Percentiles rank a stretch among this genome's conserved stretches.
Conservation (phyloP, 2,113 vertebrate genomes). For the Tragelaphus strepsiceros region DNA sequence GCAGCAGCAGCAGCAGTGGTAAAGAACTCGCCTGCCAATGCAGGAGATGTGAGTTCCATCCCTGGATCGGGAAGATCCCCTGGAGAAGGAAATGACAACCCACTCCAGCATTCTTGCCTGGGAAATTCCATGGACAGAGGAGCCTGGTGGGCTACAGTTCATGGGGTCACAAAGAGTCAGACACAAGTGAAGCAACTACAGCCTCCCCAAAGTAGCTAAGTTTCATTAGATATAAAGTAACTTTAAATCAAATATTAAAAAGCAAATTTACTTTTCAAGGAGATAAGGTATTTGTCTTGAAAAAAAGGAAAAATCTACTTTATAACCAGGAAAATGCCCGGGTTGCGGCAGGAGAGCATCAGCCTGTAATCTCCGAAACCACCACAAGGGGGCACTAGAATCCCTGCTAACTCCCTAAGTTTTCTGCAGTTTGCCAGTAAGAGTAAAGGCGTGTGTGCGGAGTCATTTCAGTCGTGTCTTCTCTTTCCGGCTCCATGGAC, state of each 20-base stretch:
- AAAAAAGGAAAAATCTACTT: not conserved
- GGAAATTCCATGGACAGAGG: not conserved
- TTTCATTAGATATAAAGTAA: not conserved
- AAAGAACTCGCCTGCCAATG: not conserved
- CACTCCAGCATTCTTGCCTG: not conserved
- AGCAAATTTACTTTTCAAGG: not conserved
- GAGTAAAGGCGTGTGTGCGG: not conserved
- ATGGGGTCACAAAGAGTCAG: not conserved
- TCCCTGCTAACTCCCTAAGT: not conserved
- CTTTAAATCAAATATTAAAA: not conserved
- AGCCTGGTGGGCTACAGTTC: not conserved
- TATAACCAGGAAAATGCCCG: not conserved
- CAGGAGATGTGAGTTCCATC: not conserved
- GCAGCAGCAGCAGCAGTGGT: too few species aligned
- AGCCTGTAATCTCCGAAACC: not conserved
- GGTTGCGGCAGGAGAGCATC: fast-evolving
- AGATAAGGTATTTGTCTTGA: not conserved
- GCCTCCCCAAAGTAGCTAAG: not conserved
- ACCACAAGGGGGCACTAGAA: slow-evolving; percentile 27
- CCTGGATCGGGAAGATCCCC: not conserved
- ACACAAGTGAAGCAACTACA: not conserved
- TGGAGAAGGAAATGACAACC: not conserved
- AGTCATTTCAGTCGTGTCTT: not conserved
- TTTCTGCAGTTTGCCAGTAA: not conserved
- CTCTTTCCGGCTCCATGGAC: not conserved